A percentile compares a stretch with the other conserved stretches of the same genome.
These are phyloP conservation scores for Ormyrus pomaceus DNA, from an alignment of 2,888 invertebrate species.

Conservation along the genomic window DNA sequence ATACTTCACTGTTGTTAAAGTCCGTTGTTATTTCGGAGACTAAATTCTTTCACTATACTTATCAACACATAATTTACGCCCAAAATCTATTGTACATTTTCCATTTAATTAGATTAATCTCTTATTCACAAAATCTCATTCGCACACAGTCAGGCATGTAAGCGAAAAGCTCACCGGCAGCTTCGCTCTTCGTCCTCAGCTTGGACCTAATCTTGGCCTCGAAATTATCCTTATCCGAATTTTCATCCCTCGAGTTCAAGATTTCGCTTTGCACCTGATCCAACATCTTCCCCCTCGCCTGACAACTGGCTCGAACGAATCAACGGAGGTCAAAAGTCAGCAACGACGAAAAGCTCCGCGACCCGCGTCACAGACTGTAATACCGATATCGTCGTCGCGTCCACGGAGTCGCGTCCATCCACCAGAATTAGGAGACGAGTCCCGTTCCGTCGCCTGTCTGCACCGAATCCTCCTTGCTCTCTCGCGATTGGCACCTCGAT, in stretches of 20 bases:
- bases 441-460: neutral
- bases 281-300: constrained; percentile 60
- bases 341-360: too few species aligned
- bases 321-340: too few species aligned
- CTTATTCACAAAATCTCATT: too few species aligned
- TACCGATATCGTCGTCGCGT: constrained; percentile 60
- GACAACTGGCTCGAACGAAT: neutral
- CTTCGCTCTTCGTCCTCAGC: constrained; percentile 59
- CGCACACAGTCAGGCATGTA: neutral
- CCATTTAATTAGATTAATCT: too few species aligned
- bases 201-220: constrained; percentile 59
- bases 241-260: constrained; percentile 60
- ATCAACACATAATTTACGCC: too few species aligned
- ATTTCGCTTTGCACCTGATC: constrained; percentile 63
- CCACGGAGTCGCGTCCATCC: constrained; percentile 61
- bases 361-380: constrained; percentile 53
- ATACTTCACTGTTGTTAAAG: too few species aligned
- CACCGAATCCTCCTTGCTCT: too few species aligned
- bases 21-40: too few species aligned
- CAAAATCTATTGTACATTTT: too few species aligned
- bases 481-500: too few species aligned
- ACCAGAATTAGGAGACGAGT: constrained; percentile 5
- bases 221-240: constrained; percentile 60
- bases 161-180: constrained; percentile 57
- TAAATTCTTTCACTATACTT: too few species aligned